Base-by-base conservation (phyloP, 2,888 invertebrate genomes). In the Leptothorax acervorum region DNA sequence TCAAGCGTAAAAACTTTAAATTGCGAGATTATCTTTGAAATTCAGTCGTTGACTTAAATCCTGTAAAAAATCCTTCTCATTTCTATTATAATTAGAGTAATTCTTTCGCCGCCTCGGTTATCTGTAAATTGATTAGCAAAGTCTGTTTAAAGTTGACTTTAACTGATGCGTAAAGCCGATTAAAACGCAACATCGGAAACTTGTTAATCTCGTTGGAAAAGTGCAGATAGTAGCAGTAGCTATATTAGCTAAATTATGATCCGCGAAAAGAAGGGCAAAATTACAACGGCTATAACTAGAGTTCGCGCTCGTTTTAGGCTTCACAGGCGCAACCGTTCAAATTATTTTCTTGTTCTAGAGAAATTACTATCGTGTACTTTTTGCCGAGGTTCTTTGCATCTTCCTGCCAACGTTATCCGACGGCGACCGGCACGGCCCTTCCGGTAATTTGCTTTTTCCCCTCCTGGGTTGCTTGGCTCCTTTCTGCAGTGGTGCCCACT, bases 371-470 rank as follows among this genome's bases (percentile, higher is more conserved):
- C 82, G 86, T 82, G 73, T 75, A 86, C 84, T 86, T 86, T 82
- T 82, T 82, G 60, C 78, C 3, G 9, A 35, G 79, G 70, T 79
- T 82, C 82, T 87, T 85, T 81, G 84, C 85, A 82, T 88, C 88
- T 63, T 82, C 79, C 65, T 42, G 76, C 31, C 73, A 62, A 66
- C 70, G 83, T 81, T 85, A 81, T 85, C 57, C 78, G 79, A 68
- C 63, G 86, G 66, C 75, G 68, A 82, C 79, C 86, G 81, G 71
- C 76, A 70, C 66, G 79, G 79, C 63, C 85, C 87, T 86, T 87
- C 87, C 87, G 89, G 89, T 92, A 92, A 92, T 92, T 92, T 90
- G 89, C 90, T 92, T 92, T 92, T 91, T 90, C 84, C 66, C 78
- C 84, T 85, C 82, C 73, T 23, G 23, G 42, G 74, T 78, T 74